These are phyloP conservation scores for Pempheris klunzingeri DNA, from an alignment of 2,797 vertebrate genomes.

Conservation along the genomic window DNA sequence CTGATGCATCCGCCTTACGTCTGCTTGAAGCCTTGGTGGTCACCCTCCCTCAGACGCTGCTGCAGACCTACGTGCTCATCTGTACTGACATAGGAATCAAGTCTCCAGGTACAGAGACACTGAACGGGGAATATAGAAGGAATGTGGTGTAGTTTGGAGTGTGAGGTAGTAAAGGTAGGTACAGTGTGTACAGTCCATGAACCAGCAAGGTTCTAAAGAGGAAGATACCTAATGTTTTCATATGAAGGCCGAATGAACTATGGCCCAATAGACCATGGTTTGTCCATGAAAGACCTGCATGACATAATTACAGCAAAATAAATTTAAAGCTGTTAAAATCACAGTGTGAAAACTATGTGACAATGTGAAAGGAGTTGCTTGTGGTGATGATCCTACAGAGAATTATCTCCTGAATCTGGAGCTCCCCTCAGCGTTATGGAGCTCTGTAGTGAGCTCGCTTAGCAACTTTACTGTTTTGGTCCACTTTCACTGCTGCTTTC, in stretches of 20 bases:
- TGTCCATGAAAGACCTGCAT: background rate
- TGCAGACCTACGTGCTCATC: slow-evolving; percentile 87
- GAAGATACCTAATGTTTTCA: background rate
- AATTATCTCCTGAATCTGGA: background rate
- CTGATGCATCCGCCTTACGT: slow-evolving; percentile 85
- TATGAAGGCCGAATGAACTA: background rate
- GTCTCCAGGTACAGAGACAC: slow-evolving; percentile 82
- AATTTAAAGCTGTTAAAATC: too few relatives aligned
- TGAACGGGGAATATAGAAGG: background rate
- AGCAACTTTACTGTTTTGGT: background rate
- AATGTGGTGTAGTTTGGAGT: background rate
- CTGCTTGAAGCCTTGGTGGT: slow-evolving; percentile 90
- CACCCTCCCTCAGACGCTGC: slow-evolving; percentile 88
- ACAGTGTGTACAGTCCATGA: background rate
- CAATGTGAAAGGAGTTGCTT: background rate
- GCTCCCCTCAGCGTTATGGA: background rate
- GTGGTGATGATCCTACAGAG: background rate
- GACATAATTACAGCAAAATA: background rate
- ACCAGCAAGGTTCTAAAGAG: background rate
- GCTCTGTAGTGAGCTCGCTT: background rate
- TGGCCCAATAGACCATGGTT: background rate
- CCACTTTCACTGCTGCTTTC: too few relatives aligned
- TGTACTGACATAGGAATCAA: slow-evolving; percentile 82
- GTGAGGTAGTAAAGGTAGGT: background rate
- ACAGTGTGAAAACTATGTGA: too few relatives aligned